Conservation (phyloP, 2,113 vertebrate species). For the Nyctibius bracteatus region DNA sequence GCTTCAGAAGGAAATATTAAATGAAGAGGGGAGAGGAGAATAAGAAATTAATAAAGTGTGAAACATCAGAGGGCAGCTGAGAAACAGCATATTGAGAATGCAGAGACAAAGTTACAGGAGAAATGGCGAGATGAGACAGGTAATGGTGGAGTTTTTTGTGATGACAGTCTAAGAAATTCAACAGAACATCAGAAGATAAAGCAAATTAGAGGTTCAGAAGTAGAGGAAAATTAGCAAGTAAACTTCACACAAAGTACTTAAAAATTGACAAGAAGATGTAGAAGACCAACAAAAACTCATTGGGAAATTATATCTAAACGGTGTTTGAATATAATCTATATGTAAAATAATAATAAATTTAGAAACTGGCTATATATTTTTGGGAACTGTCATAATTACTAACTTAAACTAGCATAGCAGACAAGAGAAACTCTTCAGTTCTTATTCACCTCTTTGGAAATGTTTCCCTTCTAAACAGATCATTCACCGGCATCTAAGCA, state of each 20-base stretch:
- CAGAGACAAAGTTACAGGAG: neutral
- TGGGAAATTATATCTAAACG: neutral
- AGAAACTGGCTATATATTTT: neutral
- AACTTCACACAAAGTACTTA: neutral
- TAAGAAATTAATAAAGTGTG: neutral
- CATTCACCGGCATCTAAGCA: slow-evolving; percentile 15
- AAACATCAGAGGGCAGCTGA: neutral
- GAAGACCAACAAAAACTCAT: neutral
- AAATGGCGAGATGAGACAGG: neutral
- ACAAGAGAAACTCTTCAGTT: neutral
- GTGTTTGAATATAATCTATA: neutral
- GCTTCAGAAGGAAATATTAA: neutral
- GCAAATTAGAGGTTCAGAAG: neutral
- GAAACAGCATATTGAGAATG: neutral
- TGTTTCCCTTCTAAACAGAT: slow-evolving; percentile 27
- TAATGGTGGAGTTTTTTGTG: neutral
- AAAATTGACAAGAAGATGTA: neutral
- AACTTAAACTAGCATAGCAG: neutral
- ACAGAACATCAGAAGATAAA: neutral
- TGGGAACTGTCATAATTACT: neutral
- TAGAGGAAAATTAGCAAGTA: neutral
- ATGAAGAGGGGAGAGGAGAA: neutral
- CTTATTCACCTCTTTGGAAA: neutral
- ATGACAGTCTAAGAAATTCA: neutral
- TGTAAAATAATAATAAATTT: neutral